Conservation (phyloP, 2,888 invertebrate genomes). For the Biston stratarius region DNA sequence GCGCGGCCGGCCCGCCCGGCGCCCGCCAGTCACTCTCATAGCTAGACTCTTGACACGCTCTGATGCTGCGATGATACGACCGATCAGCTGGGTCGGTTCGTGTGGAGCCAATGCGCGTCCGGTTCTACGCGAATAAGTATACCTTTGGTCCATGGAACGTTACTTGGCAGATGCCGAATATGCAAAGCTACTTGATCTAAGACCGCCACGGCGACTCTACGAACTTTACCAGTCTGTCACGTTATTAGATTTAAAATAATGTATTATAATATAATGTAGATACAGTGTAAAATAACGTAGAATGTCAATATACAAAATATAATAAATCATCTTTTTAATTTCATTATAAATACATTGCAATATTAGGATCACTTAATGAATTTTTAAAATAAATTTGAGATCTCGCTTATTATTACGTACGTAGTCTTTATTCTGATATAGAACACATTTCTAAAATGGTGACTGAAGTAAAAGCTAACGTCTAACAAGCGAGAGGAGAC, state of each 20-base stretch:
- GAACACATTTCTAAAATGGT: conserved; percentile 83
- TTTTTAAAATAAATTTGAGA: conserved; percentile 86
- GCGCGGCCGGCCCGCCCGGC: conserved; percentile 48
- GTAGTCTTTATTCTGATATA: conserved; percentile 86
- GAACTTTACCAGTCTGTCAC: conserved; percentile 87
- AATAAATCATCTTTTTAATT: conserved; percentile 84
- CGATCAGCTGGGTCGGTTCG: conserved; percentile 81
- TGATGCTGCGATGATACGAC: conserved; percentile 74
- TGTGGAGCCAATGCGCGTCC: conserved; percentile 85
- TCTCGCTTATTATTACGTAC: conserved; percentile 86
- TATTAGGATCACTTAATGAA: conserved; percentile 83
- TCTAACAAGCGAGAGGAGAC: conserved; percentile 80
- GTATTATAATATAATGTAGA: conserved; percentile 85
- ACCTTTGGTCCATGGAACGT: conserved; percentile 86
- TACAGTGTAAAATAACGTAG: conserved; percentile 85
- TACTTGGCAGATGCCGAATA: conserved; percentile 85
- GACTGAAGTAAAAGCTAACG: conserved; percentile 81
- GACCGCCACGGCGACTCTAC: conserved; percentile 86
- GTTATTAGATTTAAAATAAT: conserved; percentile 87
- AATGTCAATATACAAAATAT: conserved; percentile 85
- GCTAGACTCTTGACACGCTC: conserved; percentile 74
- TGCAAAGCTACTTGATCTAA: conserved; percentile 86
- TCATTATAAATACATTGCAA: conserved; percentile 78
- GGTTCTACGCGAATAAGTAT: conserved; percentile 86
- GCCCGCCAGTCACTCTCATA: conserved; percentile 59